Base-by-base conservation (phyloP, 2,888 invertebrate genomes). In the Watsonalla binaria region DNA sequence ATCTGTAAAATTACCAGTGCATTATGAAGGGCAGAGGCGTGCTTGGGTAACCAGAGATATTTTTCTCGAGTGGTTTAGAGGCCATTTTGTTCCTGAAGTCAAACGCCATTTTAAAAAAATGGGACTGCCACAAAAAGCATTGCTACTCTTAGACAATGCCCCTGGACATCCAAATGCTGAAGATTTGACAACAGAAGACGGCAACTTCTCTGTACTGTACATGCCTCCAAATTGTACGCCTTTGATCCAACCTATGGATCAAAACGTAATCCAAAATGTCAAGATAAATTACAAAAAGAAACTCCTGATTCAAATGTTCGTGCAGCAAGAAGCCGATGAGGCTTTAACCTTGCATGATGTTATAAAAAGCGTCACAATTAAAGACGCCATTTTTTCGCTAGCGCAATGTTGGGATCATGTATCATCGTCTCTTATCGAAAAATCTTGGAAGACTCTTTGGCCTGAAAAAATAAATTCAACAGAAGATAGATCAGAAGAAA, bases 161-260 rank as follows among this genome's bases (percentile, higher is more conserved):
- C 67, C 65, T 58, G 68, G 66, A 56, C 63, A 69, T 53, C 62
- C 68, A 64, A 63, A 65, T 51, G 65, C 68, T 64, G 61, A 68
- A 63, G 65, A 70, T 63, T 65, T 74, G 56, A 67, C 53, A 67
- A 68, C 70, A 64, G 65, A 60, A 59, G 69, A 72, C 66, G 63
- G 63, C 56, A 66, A 62, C 53, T 70, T 68, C 58, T 61, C 66
- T 63, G 61, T 65, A 52, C 64, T 71, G 34, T 70, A 65, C 54
- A 37, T 66, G 57, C 68, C 68, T 57, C 68, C 70, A 61, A 65
- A 64, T 51, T 65, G 58, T 56, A 66, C 62, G 58, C 63, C 60
- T 55, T 63, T 60, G 59, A 51, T 70, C 37, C 72, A 72, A 53
- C 69, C 66, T 48, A 71, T 70, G 68, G 66, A 68, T 60, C 63